Conservation (phyloP, 2,888 invertebrate genomes). For the Drosophila nr. fundita region DNA sequence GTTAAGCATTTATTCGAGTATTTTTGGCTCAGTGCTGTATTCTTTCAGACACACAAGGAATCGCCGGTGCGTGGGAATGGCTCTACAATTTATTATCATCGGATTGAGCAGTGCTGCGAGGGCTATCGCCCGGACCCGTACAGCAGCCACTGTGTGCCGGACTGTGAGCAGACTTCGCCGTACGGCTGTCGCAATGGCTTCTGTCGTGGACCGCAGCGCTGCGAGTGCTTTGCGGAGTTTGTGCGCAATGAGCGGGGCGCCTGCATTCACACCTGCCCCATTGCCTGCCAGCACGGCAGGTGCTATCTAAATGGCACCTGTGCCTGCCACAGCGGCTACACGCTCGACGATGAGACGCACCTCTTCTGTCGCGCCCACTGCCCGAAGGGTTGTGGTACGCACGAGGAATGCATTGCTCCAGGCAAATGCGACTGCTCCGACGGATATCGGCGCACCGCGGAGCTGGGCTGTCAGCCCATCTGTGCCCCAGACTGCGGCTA, state of each 20-base stretch:
- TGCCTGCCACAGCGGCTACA: conserved; percentile 86
- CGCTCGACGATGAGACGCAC: conserved; percentile 79
- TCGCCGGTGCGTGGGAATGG: conserved; percentile 84
- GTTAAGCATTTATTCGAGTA: not conserved
- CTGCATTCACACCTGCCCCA: conserved; percentile 89
- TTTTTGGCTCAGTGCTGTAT: conserved; percentile 65
- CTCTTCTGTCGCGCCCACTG: conserved; percentile 83
- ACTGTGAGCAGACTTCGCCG: conserved; percentile 82
- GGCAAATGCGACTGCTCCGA: conserved; percentile 73
- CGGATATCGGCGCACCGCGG: conserved; percentile 76
- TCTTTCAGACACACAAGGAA: conserved; percentile 76
- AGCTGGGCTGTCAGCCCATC: conserved; percentile 82
- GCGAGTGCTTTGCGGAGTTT: conserved; percentile 83
- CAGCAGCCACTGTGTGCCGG: conserved; percentile 84
- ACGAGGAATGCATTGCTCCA: conserved; percentile 77
- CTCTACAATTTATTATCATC: conserved; percentile 85
- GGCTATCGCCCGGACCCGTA: conserved; percentile 88
- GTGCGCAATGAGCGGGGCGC: conserved; percentile 80
- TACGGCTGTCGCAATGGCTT: conserved; percentile 85
- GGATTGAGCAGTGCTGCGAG: conserved; percentile 89
- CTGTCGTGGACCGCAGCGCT: conserved; percentile 84
- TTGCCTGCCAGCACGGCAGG: conserved; percentile 89
- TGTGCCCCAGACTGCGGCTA: conserved; percentile 83
- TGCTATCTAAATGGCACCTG: conserved; percentile 88
- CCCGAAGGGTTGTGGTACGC: conserved; percentile 82